Base-by-base conservation (phyloP, 2,797 vertebrate genomes). In the Loris lydekkerianus region DNA sequence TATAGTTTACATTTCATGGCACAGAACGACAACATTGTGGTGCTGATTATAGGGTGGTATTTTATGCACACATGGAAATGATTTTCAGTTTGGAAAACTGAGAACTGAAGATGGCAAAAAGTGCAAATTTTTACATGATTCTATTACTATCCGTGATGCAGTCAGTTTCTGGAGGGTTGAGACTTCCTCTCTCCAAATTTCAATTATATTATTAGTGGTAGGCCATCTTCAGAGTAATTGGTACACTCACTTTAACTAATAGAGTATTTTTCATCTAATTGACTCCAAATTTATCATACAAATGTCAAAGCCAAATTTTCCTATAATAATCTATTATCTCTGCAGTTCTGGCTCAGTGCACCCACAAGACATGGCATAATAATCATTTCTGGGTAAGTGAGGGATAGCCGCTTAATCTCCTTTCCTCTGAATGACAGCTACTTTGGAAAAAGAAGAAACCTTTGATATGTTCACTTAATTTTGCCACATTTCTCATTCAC, bases 251-350 rank as follows among this genome's bases (percentile, higher is more conserved):
- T 98, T 98, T 98, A 98, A 98, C 97, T 99, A 98, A 98, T 98
- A 97, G 97, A 98, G 89, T 97, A 98, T 98, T 98, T 98, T 98
- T 98, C 97, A 98, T 98, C 97, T 98, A 99, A 99, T 98, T 98
- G 98, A 98, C 98, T 98, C 97, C 90, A 98, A 98, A 98, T 98
- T 98, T 98, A 98, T 99, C 98, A 98, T 94, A 98, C 97, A 98
- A 98, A 98, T 98, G 98, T 98, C 98, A 98, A 98, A 98, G 97
- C 95, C 97, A 98, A 98, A 98, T 98, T 98, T 98, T 97, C 88
- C 96, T 98, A 97, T 98, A 99, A 98, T 98, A 99, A 98, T 97
- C 97, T 97, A 98, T 99, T 98, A 98, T 98, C 98, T 98, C 96
- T 96, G 97, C 97, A 97, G 98, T 98, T 98, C 98, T 98, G 98